Evolutionary conservation across 2,888 invertebrate genomes (phyloP).

Genomic region (Chrysolina americana): DNA sequence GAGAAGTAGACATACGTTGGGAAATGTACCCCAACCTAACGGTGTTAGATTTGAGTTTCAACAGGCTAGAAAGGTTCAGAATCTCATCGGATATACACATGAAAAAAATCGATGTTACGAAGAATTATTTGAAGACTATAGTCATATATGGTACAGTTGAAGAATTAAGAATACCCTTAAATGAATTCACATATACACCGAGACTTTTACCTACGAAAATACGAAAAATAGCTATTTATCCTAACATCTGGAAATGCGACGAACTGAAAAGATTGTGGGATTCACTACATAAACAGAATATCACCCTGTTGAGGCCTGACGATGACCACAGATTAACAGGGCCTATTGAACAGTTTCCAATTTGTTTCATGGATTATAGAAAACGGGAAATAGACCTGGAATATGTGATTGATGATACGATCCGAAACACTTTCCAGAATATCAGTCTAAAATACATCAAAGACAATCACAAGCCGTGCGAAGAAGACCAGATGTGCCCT

Average conservation of each 20-base stretch:
- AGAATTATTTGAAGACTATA: not conserved
- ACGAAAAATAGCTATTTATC: not conserved
- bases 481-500: not conserved
- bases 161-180: not conserved
- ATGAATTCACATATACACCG: not conserved
- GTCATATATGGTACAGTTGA: not conserved
- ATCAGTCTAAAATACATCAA: too few relatives aligned
- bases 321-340: not conserved
- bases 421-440: too few relatives aligned
- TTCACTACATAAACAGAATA: not conserved
- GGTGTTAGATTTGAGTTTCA: not conserved
- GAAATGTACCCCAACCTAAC: not conserved
- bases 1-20: not conserved
- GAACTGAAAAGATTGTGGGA: not conserved
- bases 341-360: too few relatives aligned
- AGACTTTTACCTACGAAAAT: not conserved
- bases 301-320: not conserved
- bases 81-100: slow-evolving; percentile 4
- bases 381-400: too few relatives aligned
- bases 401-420: too few relatives aligned
- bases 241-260: not conserved
- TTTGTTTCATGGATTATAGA: too few relatives aligned
- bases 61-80: not conserved
- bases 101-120: not conserved
- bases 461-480: not conserved